Percentiles rank a stretch among this genome's conserved stretches.
Conservation (phyloP, 1,140 invertebrate genomes). For the Caenorhabditis inopinata region DNA sequence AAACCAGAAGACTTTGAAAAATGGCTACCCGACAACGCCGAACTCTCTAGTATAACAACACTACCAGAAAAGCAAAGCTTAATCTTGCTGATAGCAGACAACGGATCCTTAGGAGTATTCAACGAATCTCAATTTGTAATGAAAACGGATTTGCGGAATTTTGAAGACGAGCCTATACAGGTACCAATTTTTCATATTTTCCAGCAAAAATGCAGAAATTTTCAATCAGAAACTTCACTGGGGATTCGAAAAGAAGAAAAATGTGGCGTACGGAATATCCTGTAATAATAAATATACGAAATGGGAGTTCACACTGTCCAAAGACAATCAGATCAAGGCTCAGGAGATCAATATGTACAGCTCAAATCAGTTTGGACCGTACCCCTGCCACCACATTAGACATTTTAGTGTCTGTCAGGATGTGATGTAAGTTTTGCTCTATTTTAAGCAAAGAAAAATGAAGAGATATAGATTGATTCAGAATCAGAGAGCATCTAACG, state of each 20-base stretch:
- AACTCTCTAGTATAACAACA: background rate
- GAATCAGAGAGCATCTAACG: too few relatives aligned
- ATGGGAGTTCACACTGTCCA: background rate
- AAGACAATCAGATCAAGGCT: background rate
- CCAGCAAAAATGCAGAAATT: background rate
- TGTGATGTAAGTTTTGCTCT: background rate
- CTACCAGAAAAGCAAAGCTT: background rate
- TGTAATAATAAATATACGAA: background rate
- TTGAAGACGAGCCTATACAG: background rate
- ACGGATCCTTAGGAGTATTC: background rate
- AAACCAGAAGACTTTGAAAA: background rate
- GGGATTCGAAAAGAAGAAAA: background rate
- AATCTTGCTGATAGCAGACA: background rate
- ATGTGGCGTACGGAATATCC: background rate
- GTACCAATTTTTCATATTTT: background rate
- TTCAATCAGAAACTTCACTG: background rate
- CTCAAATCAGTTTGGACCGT: background rate
- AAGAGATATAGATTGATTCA: too few relatives aligned
- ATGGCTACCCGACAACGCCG: background rate
- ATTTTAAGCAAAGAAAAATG: too few relatives aligned
- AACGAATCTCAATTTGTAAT: background rate
- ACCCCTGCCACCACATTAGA: background rate
- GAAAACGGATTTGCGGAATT: background rate
- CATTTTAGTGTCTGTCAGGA: background rate
- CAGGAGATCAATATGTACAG: background rate